phyloP scores from a whole-genome alignment of 2,888 invertebrate genomes.

The Agapetus fuscipes region DNA sequence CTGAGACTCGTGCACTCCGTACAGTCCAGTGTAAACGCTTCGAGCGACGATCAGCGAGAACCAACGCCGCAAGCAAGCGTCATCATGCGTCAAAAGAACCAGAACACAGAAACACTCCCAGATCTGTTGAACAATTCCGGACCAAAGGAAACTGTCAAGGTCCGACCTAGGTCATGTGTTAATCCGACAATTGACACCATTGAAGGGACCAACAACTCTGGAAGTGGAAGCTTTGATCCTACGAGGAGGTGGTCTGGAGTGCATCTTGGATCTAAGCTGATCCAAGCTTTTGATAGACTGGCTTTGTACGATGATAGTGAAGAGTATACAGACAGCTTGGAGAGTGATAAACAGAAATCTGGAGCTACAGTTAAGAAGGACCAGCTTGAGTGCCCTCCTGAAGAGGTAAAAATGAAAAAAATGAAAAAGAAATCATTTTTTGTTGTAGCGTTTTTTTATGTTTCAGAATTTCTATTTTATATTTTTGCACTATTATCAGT shows the following conservation, averaged over 20 bases:
- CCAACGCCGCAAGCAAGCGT: constrained; percentile 41
- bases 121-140: constrained; percentile 49
- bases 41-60: constrained; percentile 38
- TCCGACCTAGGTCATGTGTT: constrained; percentile 63
- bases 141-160: constrained; percentile 42
- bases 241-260: constrained; percentile 64
- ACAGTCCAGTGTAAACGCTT: constrained; percentile 44
- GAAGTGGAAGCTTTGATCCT: constrained; percentile 31
- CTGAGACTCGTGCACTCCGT: constrained; percentile 49
- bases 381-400: constrained; percentile 10
- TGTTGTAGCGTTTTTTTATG: not conserved
- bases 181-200: constrained; percentile 36
- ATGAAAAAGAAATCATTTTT: not conserved
- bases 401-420: constrained; percentile 16
- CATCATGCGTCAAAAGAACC: constrained; percentile 42
- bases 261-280: constrained; percentile 58
- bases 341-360: constrained; percentile 37
- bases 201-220: constrained; percentile 39
- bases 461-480: too few species aligned
- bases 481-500: too few species aligned
- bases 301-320: constrained; percentile 56
- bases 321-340: constrained; percentile 67
- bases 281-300: constrained; percentile 62
- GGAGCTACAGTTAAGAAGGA: constrained; percentile 24
- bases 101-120: constrained; percentile 44